These are phyloP conservation scores for Cistogaster globosa DNA, from an alignment of 2,888 invertebrate genomes.

Conservation along the genomic window DNA sequence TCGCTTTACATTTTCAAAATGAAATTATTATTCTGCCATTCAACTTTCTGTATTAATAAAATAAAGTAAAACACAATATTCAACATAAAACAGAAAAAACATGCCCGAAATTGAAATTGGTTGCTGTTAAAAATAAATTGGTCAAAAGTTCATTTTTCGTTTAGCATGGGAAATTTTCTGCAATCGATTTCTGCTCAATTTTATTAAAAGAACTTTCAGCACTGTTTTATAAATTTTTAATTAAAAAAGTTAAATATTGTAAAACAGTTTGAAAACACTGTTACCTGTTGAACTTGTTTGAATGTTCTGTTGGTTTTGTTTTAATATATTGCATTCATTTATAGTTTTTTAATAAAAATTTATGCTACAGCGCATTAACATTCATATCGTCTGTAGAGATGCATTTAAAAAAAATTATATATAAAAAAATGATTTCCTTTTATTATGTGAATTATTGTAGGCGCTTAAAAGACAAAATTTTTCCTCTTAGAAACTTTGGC, in stretches of 20 bases:
- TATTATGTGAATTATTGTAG: background rate
- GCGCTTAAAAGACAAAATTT: too few species aligned
- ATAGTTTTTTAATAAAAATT: background rate
- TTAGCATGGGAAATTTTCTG: background rate
- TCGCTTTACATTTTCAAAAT: too few species aligned
- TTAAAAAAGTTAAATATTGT: background rate
- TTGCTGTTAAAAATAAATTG: slow-evolving; percentile 17
- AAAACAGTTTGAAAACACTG: background rate
- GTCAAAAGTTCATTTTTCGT: background rate
- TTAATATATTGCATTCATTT: background rate
- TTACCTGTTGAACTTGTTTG: slow-evolving; percentile 10
- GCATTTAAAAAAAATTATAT: too few species aligned
- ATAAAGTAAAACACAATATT: too few species aligned
- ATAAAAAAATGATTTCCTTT: too few species aligned
- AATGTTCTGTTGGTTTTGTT: background rate
- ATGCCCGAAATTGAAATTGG: slow-evolving; percentile 1
- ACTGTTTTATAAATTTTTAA: background rate
- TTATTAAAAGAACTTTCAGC: background rate
- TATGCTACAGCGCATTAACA: background rate
- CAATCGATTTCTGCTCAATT: slow-evolving; percentile 19
- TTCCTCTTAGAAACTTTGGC: too few species aligned
- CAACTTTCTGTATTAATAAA: too few species aligned
- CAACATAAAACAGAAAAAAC: background rate
- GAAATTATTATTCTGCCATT: too few species aligned
- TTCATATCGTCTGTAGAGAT: background rate